Conservation (phyloP, 2,888 invertebrate genomes). For the Melanophora roralis region DNA sequence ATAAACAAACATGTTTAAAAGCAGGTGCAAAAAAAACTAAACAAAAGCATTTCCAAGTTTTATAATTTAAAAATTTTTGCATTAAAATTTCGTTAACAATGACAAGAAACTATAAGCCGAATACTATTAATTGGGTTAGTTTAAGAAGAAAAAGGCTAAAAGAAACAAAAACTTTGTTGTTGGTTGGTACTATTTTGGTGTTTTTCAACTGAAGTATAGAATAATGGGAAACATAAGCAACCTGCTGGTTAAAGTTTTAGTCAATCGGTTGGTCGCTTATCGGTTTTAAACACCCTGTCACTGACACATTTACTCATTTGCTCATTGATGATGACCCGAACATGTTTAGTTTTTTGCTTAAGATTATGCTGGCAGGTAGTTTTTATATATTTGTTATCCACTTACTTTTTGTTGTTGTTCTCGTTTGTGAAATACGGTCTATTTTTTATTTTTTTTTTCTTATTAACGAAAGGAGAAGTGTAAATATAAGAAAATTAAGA, state of each 20-base stretch:
- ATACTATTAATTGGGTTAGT: constrained; percentile 26
- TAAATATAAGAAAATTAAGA: constrained; percentile 16
- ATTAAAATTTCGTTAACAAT: neutral
- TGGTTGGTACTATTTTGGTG: too few species aligned
- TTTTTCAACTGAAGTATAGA: neutral
- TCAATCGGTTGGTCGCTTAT: neutral
- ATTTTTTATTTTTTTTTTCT: neutral
- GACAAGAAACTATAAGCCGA: neutral
- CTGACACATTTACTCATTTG: neutral
- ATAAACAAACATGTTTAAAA: neutral
- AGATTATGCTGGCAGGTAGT: constrained; percentile 19
- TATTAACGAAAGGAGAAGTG: neutral
- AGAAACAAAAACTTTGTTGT: too few species aligned
- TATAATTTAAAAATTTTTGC: neutral
- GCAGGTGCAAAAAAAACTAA: neutral
- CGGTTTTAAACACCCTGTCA: too few species aligned
- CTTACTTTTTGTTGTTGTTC: neutral
- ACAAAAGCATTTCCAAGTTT: neutral
- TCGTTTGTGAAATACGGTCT: too few species aligned
- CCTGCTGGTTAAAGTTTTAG: neutral
- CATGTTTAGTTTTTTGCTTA: neutral
- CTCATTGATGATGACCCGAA: neutral
- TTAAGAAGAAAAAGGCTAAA: neutral
- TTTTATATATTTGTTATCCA: constrained; percentile 1
- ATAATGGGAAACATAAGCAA: neutral